Evolutionary conservation across 2,888 invertebrate genomes (phyloP), one percentile per base, ranked within the genome.

Genomic region (Melanotus villosus): DNA sequence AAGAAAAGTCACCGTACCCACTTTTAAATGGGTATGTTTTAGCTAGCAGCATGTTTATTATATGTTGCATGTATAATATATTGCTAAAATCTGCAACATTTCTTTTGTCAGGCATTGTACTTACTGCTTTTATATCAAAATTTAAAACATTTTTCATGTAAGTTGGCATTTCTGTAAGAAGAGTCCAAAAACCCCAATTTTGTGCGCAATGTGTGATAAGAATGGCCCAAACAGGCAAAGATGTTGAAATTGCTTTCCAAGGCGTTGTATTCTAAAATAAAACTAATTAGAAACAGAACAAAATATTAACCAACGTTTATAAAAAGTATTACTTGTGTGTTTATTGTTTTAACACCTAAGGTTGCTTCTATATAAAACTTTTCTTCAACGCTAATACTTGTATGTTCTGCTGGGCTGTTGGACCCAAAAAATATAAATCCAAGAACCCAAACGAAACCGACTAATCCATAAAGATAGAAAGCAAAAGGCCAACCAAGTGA

Each of bases 131-230:
- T 18, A 94, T 91, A 65, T 93, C 87, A 75, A 91, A 92, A 59
- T 88, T 86, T 1, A 94, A 87, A 1, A 93, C 90, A 56, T 89
- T 88, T 75, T 89, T 89, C 89, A 95, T 90, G 80, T 93, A 95
- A 0, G 91, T 89, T 0, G 95, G 94, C 78, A 93, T 90, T 82
- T 94, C 91, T 0, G 94, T 93, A 0, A 94, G 86, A 18, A 95
- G 85, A 23, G 93, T 93, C 91, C 93, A 94, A 84, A 92, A 94
- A 18, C 94, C 94, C 88, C 93, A 91, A 77, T 89, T 90, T 76
- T 94, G 92, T 0, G 91, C 90, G 72, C 90, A 89, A 79, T 94
- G 94, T 0, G 90, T 89, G 1, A 91, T 78, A 0, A 93, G 81
- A 1, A 94, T 85, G 0, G 93, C 90, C 89, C 91, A 90, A 80